A percentile compares a stretch with the other conserved stretches of the same genome.
Evolutionary conservation across 2,797 vertebrate species (phyloP).

Genomic region (Falco peregrinus): DNA sequence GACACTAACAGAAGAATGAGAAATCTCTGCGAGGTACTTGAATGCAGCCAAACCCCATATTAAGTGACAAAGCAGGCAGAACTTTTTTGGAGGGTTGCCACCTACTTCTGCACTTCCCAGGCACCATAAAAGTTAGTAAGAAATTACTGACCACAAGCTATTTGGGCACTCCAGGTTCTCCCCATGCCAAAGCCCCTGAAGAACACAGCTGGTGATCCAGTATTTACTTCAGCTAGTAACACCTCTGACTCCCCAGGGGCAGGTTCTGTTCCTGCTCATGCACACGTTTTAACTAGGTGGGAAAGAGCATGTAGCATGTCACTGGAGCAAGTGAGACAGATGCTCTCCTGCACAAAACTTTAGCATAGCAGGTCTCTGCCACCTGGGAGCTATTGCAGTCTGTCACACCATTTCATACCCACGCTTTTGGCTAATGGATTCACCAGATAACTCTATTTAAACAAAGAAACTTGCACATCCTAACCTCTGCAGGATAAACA

Average conservation of each 20-base stretch:
- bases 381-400: background rate
- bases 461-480: background rate
- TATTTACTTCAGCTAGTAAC: background rate
- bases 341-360: background rate
- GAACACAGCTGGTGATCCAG: background rate
- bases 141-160: background rate
- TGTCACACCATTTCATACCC: background rate
- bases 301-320: background rate
- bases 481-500: background rate
- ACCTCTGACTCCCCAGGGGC: background rate
- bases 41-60: background rate
- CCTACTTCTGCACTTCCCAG: background rate
- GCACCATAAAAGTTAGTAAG: background rate
- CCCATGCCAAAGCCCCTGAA: background rate
- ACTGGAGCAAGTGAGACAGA: background rate
- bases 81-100: background rate
- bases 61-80: background rate
- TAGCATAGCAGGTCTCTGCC: background rate
- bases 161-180: background rate
- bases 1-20: background rate
- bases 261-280: background rate
- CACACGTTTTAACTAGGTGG: background rate
- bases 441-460: background rate
- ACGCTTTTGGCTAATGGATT: background rate
- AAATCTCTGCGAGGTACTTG: background rate